Base-by-base conservation (phyloP, 2,797 vertebrate species). In the Enteromius afrohamiltoni region DNA sequence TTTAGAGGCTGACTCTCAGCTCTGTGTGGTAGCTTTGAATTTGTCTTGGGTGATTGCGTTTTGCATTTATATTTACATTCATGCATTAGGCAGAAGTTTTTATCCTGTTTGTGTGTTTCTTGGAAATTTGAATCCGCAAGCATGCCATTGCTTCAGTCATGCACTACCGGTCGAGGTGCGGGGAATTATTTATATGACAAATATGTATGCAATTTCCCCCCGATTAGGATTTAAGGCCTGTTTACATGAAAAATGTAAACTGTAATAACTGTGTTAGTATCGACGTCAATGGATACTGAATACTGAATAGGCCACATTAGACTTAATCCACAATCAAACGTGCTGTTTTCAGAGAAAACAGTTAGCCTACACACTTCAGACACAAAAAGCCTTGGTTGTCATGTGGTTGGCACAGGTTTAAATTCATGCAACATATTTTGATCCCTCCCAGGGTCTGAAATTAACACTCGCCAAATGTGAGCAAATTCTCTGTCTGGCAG, bases 21-120 rank as follows among this genome's bases (percentile, higher is more conserved):
- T 81, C 42, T 49, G 60, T 79, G 16, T 62, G 55, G 37, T 62
- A 62, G 29, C 60, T 31, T 31, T 64, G 62, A 64, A 64, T 64
- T 64, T 17, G 62, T 64, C 16, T 19, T 49, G 37, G 55, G 19
- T 81, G 58, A 40, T 53, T 65, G 42, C 42, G 73, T 73, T 81
- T 70, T 62, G 21, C 53, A 47, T 64, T 45, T 42, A 47, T 64
- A 45, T 42, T 29, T 62, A 3, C 14, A 62, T 26, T 23, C 21
- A 16, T 55, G 4, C 21, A 42, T 76, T 60, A 60, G 49, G 40
- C 19, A 47, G 51, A 80, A 1, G 19, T 53, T 80, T 70, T 80
- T 60, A 71, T 80, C 37, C 65, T 29, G 37, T 11, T 31, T 80
- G 17, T 68, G 9, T 69, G 49, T 42, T 55, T 26, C 1, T 10